Evolutionary conservation across 2,888 invertebrate species (phyloP), one percentile per base, ranked within the genome.

Genomic region (Cyaniris semiargus): DNA sequence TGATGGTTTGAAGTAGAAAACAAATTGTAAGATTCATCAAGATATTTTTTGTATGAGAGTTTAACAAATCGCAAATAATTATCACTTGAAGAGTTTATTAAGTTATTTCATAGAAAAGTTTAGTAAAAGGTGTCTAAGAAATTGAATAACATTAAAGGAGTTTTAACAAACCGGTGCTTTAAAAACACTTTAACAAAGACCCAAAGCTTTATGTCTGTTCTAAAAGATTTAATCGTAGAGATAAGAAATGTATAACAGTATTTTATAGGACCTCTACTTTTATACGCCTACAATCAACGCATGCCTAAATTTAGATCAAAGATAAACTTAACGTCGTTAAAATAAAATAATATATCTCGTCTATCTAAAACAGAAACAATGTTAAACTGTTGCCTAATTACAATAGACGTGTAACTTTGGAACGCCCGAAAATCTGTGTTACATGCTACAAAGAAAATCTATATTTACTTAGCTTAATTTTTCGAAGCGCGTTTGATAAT

Each of bases 221-320:
- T 66, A 66, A 18, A 31, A 66, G 27, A 66, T 66, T 66, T 27
- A 66, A 66, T 66, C 27, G 60, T 60, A 23, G 18, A 18, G 66
- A 66, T 66, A 66, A 66, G 27, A 31, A 66, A 66, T 66, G 15
- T 66, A 31, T 66, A 66, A 66, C 66, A 66, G 66, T 66, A 31
- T 66, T 66, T 66, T 66, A 66, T 66, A 66, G 27, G 66, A 27
- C 66, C 27, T 66, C 66, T 31, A 66, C 27, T 31, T 60, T 27
- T 66, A 66, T 66, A 66, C 66, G 27, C 66, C 66, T 31, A 31
- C 66, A 66, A 27, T 66, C 18, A 66, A 66, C 27, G 66, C 66
- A 18, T 66, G 66, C 27, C 6, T 66, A 21, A 66, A 27, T 66
- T 66, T 31, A 27, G 66, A 66, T 66, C 27, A 31, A 66, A 66